Conservation (phyloP, 2,113 vertebrate genomes). For the Anseranas semipalmata region DNA sequence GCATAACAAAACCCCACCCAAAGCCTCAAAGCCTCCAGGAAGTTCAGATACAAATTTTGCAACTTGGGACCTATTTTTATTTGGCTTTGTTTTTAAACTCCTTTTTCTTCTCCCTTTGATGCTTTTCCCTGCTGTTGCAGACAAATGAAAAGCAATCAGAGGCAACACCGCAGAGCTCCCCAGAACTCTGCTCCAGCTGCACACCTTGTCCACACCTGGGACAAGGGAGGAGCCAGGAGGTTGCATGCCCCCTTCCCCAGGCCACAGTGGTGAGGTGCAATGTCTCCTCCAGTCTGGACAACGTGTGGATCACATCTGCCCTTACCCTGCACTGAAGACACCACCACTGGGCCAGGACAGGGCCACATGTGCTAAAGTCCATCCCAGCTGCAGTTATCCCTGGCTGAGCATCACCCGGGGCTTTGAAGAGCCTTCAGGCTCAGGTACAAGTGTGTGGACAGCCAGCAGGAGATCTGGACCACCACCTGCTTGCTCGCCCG, state of each 20-base stretch:
- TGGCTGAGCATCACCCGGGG: neutral
- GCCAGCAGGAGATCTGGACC: neutral
- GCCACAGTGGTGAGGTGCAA: neutral
- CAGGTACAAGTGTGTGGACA: neutral
- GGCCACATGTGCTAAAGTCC: neutral
- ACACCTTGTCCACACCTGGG: neutral
- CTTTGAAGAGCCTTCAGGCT: neutral
- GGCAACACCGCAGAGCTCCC: neutral
- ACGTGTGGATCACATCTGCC: neutral
- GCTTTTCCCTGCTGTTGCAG: neutral
- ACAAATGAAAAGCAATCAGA: neutral
- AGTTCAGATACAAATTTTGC: constrained; percentile 33
- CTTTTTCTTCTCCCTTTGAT: constrained; percentile 19
- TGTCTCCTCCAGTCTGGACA: fast-evolving
- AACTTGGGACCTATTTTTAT: neutral
- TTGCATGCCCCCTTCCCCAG: neutral
- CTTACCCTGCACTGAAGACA: neutral
- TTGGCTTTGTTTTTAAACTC: neutral
- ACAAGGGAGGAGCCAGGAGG: neutral
- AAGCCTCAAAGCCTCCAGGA: constrained; percentile 28
- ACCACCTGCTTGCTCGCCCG: neutral
- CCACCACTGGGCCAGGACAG: neutral
- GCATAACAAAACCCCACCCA: constrained; percentile 7
- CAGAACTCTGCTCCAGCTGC: neutral
- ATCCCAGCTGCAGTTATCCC: neutral